Percentiles rank a stretch among this genome's conserved stretches.
Evolutionary conservation across 2,888 invertebrate species (phyloP).

Genomic region (Trachelus iudaicus): DNA sequence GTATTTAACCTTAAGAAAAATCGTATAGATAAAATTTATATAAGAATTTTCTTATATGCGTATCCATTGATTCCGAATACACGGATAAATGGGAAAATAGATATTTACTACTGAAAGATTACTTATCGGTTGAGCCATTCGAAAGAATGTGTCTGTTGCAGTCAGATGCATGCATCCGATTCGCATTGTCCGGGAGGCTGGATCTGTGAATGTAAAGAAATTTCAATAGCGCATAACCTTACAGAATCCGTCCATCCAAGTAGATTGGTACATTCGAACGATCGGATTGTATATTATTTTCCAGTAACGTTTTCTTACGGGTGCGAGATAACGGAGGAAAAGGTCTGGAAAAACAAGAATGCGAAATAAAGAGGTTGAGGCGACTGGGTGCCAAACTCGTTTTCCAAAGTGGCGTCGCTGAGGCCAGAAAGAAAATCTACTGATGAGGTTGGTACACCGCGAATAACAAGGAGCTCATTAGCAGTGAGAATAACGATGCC

Average conservation of each 20-base stretch:
- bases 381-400: background rate
- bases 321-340: background rate
- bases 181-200: background rate
- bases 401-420: background rate
- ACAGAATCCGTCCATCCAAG: background rate
- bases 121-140: too few relatives aligned
- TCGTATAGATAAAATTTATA: background rate
- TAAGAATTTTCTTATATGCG: background rate
- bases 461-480: conserved; percentile 1
- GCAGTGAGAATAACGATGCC: background rate
- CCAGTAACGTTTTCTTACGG: background rate
- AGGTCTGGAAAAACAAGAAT: background rate
- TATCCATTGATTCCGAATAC: background rate
- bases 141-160: background rate
- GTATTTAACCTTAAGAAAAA: background rate
- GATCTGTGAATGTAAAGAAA: background rate
- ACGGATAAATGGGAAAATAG: background rate
- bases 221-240: background rate
- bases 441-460: background rate
- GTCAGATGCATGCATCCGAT: background rate
- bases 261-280: background rate
- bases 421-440: background rate
- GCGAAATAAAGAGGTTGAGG: background rate
- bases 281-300: background rate
- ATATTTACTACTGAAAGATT: background rate